Percentiles rank a stretch among this genome's conserved stretches.
Conservation (phyloP, 37 sponge, comb jelly and placozoan genomes). For the Axinella damicornis region DNA sequence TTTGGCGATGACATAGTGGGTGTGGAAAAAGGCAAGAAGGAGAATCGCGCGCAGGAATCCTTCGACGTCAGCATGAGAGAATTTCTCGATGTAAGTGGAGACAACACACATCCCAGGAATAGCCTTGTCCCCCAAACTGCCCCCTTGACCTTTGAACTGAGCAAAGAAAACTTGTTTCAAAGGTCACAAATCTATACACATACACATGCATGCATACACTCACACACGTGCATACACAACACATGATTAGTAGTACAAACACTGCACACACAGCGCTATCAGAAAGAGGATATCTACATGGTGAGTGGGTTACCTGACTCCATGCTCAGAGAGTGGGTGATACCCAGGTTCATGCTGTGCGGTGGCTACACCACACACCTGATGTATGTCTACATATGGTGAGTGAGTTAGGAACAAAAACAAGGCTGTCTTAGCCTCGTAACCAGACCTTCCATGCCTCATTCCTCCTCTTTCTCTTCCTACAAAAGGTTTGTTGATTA, state of each 20-base stretch:
- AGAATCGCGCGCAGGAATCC: constrained; percentile 73
- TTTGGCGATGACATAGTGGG: constrained; percentile 60
- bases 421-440: too few relatives aligned
- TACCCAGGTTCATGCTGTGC: constrained; percentile 66
- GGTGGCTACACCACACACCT: constrained; percentile 71
- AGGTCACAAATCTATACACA: too few relatives aligned
- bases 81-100: constrained; percentile 64
- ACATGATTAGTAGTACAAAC: too few relatives aligned
- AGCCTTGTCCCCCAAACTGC: background rate
- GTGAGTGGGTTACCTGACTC: constrained; percentile 36
- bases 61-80: constrained; percentile 33
- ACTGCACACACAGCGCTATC: constrained; percentile 48
- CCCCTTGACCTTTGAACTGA: too few relatives aligned
- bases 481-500: too few relatives aligned
- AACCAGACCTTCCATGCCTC: too few relatives aligned
- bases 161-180: too few relatives aligned
- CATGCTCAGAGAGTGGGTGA: constrained; percentile 64
- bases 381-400: constrained; percentile 57
- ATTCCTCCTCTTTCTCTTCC: too few relatives aligned
- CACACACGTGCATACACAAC: background rate
- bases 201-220: background rate
- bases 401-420: background rate
- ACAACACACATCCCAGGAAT: too few relatives aligned
- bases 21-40: constrained; percentile 80
- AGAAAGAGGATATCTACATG: constrained; percentile 61